Evolutionary conservation across 2,888 invertebrate species (phyloP).

Genomic region (Encarsia formosa): DNA sequence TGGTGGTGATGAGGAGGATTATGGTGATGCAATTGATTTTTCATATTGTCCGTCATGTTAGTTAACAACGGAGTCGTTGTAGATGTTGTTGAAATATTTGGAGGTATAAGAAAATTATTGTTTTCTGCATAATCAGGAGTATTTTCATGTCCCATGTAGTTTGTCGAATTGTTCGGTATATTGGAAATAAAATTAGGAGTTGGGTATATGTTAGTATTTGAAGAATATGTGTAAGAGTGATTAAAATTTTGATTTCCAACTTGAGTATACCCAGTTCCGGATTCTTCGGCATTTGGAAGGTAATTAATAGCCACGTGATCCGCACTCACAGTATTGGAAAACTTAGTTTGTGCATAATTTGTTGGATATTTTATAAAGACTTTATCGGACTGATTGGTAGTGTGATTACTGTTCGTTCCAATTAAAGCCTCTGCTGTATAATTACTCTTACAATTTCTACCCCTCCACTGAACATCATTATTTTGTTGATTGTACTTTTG

Average conservation of each 20-base stretch:
- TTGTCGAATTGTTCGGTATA: conserved; percentile 45
- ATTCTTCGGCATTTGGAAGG: conserved; percentile 36
- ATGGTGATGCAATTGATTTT: conserved; percentile 28
- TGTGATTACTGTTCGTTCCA: conserved; percentile 40
- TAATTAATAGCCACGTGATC: conserved; percentile 48
- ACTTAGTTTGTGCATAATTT: conserved; percentile 47
- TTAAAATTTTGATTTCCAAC: conserved; percentile 49
- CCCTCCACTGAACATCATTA: conserved; percentile 46
- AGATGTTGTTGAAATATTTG: conserved; percentile 40
- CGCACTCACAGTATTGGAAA: conserved; percentile 36
- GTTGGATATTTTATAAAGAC: conserved; percentile 42
- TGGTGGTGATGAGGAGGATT: conserved; percentile 14
- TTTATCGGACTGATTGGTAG: conserved; percentile 41
- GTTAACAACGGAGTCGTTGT: conserved; percentile 29
- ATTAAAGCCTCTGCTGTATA: conserved; percentile 51
- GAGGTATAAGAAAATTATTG: conserved; percentile 43
- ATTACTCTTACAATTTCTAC: conserved; percentile 49
- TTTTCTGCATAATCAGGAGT: conserved; percentile 43
- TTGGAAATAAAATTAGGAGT: conserved; percentile 47
- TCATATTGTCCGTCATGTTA: conserved; percentile 21
- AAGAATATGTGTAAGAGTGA: conserved; percentile 45
- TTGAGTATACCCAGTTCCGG: conserved; percentile 42
- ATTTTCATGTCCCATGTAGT: conserved; percentile 50
- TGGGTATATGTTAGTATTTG: conserved; percentile 48
- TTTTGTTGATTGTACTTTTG: conserved; percentile 43